Evolutionary conservation across 2,113 vertebrate species (phyloP).

Genomic region (Phocoena sinus): DNA sequence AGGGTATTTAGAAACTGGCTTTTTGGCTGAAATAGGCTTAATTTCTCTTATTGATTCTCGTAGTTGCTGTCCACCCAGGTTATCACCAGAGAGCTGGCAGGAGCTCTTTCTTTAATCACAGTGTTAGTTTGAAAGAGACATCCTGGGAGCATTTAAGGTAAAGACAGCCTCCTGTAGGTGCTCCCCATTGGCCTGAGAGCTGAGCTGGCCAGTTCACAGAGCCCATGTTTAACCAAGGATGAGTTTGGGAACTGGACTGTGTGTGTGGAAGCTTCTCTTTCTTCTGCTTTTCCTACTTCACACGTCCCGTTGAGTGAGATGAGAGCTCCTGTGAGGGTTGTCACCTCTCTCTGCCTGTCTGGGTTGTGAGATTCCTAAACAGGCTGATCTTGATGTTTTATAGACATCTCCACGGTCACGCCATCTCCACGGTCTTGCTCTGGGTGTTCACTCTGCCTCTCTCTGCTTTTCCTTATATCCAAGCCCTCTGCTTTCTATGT

Average conservation of each 20-base stretch:
- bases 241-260: not conserved
- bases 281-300: not conserved
- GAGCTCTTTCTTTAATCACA: slow-evolving; percentile 39
- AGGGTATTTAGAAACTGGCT: slow-evolving; percentile 10
- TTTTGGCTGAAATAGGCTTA: slow-evolving; percentile 35
- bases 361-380: not conserved
- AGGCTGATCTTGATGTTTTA: not conserved
- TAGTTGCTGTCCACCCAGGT: not conserved
- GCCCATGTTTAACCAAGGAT: not conserved
- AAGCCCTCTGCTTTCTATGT: not conserved
- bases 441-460: not conserved
- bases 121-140: slow-evolving; percentile 40
- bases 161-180: not conserved
- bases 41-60: slow-evolving; percentile 51
- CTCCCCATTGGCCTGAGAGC: not conserved
- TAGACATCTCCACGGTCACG: not conserved
- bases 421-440: not conserved
- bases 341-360: not conserved
- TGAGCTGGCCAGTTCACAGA: not conserved
- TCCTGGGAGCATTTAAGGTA: not conserved
- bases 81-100: slow-evolving; percentile 16
- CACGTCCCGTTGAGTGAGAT: not conserved
- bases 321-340: not conserved
- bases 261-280: not conserved
- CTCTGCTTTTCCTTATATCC: not conserved